Evolutionary conservation across 2,113 vertebrate genomes (phyloP).

Genomic region (Fulica atra): DNA sequence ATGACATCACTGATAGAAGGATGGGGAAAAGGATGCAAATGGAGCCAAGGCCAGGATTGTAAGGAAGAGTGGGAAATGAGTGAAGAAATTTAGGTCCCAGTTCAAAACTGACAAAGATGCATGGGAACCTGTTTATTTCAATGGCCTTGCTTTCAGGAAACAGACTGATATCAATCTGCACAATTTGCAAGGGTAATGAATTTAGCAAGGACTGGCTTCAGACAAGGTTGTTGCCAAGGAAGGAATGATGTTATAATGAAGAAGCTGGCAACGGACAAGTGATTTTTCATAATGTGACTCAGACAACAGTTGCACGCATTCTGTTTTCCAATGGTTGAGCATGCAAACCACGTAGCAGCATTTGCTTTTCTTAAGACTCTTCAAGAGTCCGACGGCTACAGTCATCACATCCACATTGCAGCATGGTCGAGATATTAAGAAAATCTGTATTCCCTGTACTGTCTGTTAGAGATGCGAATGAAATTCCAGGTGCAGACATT

Average conservation of each 20-base stretch:
- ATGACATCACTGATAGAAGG: background rate
- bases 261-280: background rate
- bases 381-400: background rate
- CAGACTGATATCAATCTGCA: background rate
- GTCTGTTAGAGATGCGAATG: background rate
- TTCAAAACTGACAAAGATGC: background rate
- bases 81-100: background rate
- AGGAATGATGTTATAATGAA: slow-evolving; percentile 1
- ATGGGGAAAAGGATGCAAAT: background rate
- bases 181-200: slow-evolving; percentile 38
- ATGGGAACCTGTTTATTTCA: slow-evolving; percentile 29
- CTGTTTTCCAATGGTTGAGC: background rate
- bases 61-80: background rate
- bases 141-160: background rate
- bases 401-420: background rate
- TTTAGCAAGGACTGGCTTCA: background rate
- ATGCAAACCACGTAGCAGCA: background rate
- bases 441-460: background rate
- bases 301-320: background rate
- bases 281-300: slow-evolving; percentile 32
- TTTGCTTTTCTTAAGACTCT: background rate
- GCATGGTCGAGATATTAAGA: background rate
- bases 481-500: background rate
- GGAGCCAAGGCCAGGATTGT: background rate
- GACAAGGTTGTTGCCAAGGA: background rate